Percentiles rank a stretch among this genome's conserved stretches.
These are phyloP conservation scores for Nephila pilipes DNA, from an alignment of 1,140 invertebrate species.

Conservation along the genomic window DNA sequence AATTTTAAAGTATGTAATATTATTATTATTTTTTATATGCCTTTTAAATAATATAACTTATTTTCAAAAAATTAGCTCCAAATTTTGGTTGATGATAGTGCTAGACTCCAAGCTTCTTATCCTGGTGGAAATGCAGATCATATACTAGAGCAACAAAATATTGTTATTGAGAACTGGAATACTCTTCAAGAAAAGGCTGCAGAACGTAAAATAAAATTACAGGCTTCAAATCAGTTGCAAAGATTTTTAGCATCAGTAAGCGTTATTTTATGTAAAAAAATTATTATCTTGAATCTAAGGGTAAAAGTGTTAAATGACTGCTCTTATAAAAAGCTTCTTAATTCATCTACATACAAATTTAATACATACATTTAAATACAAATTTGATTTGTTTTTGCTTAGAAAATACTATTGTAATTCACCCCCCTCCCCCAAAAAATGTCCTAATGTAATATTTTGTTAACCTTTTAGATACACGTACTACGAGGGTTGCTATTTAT, in stretches of 20 bases:
- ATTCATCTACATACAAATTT: too few species aligned
- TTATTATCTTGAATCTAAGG: background rate
- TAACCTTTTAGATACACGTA: too few species aligned
- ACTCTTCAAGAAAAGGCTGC: conserved; percentile 91
- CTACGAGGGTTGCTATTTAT: too few species aligned
- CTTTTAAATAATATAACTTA: background rate
- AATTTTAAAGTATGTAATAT: too few species aligned
- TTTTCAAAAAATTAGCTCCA: conserved; percentile 82
- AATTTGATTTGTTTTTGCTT: too few species aligned
- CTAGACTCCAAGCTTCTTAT: conserved; percentile 92
- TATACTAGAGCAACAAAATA: conserved; percentile 90
- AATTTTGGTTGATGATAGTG: conserved; percentile 94
- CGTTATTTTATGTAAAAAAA: background rate
- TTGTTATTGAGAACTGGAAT: conserved; percentile 93
- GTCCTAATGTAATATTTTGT: too few species aligned
- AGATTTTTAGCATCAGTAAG: conserved; percentile 89
- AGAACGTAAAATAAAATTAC: conserved; percentile 89
- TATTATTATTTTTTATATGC: background rate
- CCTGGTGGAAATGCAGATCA: conserved; percentile 95
- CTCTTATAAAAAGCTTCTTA: too few species aligned
- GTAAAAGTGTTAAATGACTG: too few species aligned
- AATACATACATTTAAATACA: too few species aligned
- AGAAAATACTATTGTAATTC: too few species aligned
- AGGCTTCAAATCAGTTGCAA: conserved; percentile 94
- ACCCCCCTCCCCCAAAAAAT: too few species aligned